Conservation (phyloP, 2,797 vertebrate species). For the Ciconia nigra region DNA sequence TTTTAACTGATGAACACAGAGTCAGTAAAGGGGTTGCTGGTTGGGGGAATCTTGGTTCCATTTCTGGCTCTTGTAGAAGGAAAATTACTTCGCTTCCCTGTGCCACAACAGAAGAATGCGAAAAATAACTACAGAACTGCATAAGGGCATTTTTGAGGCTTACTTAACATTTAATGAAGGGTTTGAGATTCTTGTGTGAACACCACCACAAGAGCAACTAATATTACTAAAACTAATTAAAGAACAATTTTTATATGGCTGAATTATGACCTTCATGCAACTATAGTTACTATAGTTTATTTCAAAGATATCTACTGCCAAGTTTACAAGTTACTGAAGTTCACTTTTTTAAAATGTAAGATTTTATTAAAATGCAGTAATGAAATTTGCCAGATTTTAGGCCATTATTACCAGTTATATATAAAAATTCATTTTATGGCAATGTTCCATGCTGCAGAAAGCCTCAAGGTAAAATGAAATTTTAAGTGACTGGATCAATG, state of each 20-base stretch:
- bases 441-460: neutral
- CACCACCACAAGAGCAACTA: neutral
- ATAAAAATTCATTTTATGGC: neutral
- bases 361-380: neutral
- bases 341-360: neutral
- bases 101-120: neutral
- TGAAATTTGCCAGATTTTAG: neutral
- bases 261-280: neutral
- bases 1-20: neutral
- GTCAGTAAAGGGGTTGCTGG: neutral
- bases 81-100: slow-evolving; percentile 2
- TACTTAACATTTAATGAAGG: neutral
- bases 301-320: neutral
- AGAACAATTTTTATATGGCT: neutral
- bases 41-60: neutral
- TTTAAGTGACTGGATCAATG: neutral
- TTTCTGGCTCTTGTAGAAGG: neutral
- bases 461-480: neutral
- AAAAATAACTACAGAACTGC: neutral
- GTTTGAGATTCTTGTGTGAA: neutral
- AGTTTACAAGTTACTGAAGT: neutral
- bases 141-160: neutral
- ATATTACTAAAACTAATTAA: neutral
- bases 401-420: neutral
- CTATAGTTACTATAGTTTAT: neutral